Conservation (phyloP, 2,113 vertebrate species). For the Crotalus viridis region DNA sequence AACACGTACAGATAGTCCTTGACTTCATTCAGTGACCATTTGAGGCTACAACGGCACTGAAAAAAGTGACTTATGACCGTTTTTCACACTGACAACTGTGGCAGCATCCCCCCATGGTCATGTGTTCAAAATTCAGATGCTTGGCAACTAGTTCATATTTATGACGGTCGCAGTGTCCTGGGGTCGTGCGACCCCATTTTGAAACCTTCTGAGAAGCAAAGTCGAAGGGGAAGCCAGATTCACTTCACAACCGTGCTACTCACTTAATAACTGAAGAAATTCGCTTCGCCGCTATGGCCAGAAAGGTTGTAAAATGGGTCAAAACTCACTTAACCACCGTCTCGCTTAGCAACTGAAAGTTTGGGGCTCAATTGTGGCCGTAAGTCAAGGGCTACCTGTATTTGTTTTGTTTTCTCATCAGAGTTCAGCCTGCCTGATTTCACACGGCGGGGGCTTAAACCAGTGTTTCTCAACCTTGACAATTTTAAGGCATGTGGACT, state of each 20-base stretch:
- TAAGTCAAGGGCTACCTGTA: background rate
- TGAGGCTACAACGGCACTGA: background rate
- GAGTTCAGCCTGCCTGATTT: background rate
- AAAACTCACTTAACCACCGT: background rate
- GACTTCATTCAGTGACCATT: background rate
- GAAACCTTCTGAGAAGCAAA: background rate
- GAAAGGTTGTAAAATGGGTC: background rate
- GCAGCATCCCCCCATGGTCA: background rate
- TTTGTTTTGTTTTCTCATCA: background rate
- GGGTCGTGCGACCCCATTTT: background rate
- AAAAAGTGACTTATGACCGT: background rate
- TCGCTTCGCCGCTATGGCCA: background rate
- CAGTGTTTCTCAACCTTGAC: no score
- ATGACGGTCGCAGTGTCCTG: background rate
- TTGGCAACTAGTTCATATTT: background rate
- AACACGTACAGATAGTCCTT: background rate
- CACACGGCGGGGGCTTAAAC: no score
- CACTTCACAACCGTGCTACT: background rate
- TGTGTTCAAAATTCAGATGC: background rate
- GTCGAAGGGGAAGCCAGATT: background rate
- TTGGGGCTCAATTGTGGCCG: no score
- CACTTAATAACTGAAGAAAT: background rate
- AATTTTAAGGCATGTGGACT: no score
- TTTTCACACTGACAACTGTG: background rate
- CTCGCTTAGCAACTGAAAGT: background rate